Percentiles rank a stretch among this genome's conserved stretches.
These are phyloP conservation scores for Aselliscus stoliczkanus DNA, from an alignment of 2,797 vertebrate genomes.

Conservation along the genomic window DNA sequence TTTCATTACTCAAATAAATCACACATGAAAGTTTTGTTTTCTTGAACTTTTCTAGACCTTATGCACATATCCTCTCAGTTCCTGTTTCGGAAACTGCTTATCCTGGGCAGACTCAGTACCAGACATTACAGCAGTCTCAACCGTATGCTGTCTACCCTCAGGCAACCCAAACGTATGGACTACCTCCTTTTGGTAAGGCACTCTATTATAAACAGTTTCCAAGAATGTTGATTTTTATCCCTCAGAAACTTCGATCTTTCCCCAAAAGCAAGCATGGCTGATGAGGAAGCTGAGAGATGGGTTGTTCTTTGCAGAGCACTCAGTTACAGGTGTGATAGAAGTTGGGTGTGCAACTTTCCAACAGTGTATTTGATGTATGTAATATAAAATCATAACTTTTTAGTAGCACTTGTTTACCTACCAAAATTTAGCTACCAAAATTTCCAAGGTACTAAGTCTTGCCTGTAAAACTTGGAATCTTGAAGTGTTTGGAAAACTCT, in stretches of 20 bases:
- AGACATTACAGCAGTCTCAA: constrained; percentile 91
- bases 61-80: constrained; percentile 85
- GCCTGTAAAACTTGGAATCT: not conserved
- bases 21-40: constrained; percentile 26
- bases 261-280: not conserved
- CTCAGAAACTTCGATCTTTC: not conserved
- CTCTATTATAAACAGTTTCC: not conserved
- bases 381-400: not conserved
- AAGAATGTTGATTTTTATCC: not conserved
- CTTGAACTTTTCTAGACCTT: constrained; percentile 79
- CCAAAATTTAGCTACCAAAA: not conserved
- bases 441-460: not conserved
- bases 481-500: not conserved
- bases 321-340: not conserved
- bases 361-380: not conserved
- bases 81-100: constrained; percentile 89
- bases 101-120: constrained; percentile 89
- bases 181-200: constrained; percentile 96
- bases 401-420: not conserved
- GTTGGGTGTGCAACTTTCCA: not conserved
- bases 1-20: constrained; percentile 31
- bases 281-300: not conserved
- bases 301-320: not conserved
- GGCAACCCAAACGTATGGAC: constrained; percentile 93
- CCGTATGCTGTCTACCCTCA: constrained; percentile 94